Base-by-base conservation (phyloP, 2,888 invertebrate species). In the Melieria picta region DNA sequence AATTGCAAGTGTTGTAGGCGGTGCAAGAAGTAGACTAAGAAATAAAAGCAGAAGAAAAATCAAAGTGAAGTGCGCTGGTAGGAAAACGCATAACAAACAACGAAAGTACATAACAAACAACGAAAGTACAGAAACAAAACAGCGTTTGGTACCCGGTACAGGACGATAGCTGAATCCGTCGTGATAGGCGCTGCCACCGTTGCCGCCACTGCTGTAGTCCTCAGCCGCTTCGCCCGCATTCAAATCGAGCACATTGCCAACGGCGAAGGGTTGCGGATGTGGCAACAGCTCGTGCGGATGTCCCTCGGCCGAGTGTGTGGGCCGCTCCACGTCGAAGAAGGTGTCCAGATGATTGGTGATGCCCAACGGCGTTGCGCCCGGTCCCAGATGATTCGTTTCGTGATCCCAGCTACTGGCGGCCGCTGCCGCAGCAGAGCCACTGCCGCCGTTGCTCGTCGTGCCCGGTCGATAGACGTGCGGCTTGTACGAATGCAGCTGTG, bases 291-390 rank as follows among this genome's bases (percentile, higher is more conserved):
- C 46, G 47, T 56, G 63, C 5, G 52, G 76, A 43, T 13, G 65
- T 5, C 57, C 72, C 4, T 64, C 72, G 2, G 72, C 61, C 43
- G 71, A 63, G 42, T 77, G 75, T 5, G 74, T 55, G n/a, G 78
- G 77, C 61, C 72, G 72, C 7, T 82, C 84, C 65, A 79, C 81
- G 77, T 84, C 86, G 74, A 85, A 84, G 77, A 85, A 85, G 74
- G 78, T 85, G 57, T 87, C 86, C 78, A 87, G 77, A 74, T 87
- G 86, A 79, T 86, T 86, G 30, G 86, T 86, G 9, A 86, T 83
- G 47, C 86, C 84, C 42, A 75, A 77, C 66, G 80, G 75, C 47
- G 74, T 48, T 4, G 61, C 63, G 5, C 50, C 75, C 4, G 67
- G 71, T 64, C 79, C 77, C 61, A 86, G 77, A 61, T 82, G 81